These are phyloP conservation scores for Potorous gilbertii DNA, from an alignment of 2,797 vertebrate species.

Conservation along the genomic window DNA sequence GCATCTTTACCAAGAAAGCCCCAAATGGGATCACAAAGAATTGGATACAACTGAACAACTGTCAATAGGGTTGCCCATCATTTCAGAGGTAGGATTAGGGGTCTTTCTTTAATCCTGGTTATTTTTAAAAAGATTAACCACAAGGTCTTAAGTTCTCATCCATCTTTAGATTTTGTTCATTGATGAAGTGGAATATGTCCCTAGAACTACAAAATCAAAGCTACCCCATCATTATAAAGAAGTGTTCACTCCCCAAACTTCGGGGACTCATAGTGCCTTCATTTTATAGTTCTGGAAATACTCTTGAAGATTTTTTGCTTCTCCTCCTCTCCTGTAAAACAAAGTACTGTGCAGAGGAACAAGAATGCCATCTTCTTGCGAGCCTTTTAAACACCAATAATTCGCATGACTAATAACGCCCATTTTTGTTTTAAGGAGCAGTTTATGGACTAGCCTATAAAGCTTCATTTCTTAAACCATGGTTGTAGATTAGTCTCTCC, in stretches of 20 bases:
- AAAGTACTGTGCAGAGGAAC: slow-evolving; percentile 26
- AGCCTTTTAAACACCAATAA: slow-evolving; percentile 55
- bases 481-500: slow-evolving; percentile 67
- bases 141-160: slow-evolving; percentile 21
- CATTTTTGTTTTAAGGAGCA: slow-evolving; percentile 67
- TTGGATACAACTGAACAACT: background rate
- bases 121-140: slow-evolving; percentile 13
- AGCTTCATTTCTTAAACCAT: slow-evolving; percentile 68
- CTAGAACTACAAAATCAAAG: slow-evolving; percentile 21
- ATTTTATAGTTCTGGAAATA: background rate
- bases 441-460: slow-evolving; percentile 64
- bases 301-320: background rate
- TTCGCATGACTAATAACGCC: slow-evolving; percentile 54
- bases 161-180: background rate
- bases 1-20: background rate
- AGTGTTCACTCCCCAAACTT: slow-evolving; percentile 11
- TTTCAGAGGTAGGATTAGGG: background rate
- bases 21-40: background rate
- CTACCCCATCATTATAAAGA: background rate
- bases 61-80: background rate
- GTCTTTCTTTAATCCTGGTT: background rate
- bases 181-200: background rate
- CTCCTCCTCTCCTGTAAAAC: background rate
- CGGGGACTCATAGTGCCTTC: background rate
- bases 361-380: background rate